These are phyloP conservation scores for Psilopogon haemacephalus DNA, from an alignment of 2,113 vertebrate species.

Conservation along the genomic window DNA sequence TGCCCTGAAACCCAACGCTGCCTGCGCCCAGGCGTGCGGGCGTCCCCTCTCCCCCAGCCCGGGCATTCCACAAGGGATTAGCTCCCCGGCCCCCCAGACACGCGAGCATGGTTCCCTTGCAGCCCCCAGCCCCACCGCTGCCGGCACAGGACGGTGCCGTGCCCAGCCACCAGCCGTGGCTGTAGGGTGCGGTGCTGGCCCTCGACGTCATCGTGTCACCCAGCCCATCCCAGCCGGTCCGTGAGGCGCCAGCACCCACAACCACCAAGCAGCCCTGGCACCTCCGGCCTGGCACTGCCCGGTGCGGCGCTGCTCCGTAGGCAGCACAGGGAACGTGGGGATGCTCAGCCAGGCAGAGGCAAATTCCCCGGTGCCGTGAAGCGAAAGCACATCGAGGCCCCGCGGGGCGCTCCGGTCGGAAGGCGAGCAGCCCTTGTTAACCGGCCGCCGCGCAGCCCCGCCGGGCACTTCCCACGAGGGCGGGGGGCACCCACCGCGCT, in stretches of 20 bases:
- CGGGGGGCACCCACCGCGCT: neutral
- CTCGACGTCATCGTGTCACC: fast-evolving
- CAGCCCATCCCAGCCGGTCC: fast-evolving
- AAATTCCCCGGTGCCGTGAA: neutral
- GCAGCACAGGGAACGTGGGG: neutral
- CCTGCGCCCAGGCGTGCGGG: neutral
- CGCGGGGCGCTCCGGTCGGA: neutral
- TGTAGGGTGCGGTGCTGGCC: neutral
- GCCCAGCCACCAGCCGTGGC: neutral
- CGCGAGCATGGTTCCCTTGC: neutral
- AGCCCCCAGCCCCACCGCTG: neutral
- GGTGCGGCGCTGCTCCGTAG: fast-evolving
- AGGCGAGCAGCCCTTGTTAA: neutral
- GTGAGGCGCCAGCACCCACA: fast-evolving
- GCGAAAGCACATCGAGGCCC: conserved; percentile 54
- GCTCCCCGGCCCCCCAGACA: neutral
- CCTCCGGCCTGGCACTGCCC: neutral
- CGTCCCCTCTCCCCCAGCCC: neutral
- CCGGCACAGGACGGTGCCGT: fast-evolving
- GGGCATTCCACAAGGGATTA: conserved; percentile 56
- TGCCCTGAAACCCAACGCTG: conserved; percentile 66
- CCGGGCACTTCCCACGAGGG: neutral
- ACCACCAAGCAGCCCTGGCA: neutral
- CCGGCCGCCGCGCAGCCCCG: neutral
- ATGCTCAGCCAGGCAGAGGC: conserved; percentile 50